Conservation (phyloP, 2,797 vertebrate genomes). For the Simalia tracyae region DNA sequence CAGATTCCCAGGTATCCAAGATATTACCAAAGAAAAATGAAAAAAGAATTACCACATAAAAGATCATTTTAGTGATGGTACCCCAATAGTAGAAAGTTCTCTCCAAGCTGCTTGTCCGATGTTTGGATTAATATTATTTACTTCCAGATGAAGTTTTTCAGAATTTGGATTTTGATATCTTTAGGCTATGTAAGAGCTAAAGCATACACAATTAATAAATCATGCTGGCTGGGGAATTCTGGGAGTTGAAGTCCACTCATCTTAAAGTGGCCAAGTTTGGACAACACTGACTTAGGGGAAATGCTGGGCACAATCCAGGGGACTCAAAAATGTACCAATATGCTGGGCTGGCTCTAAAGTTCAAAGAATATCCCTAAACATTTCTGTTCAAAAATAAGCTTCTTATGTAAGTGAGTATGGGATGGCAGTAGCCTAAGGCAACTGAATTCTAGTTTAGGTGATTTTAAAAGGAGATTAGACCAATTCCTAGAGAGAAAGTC, state of each 20-base stretch:
- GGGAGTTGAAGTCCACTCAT: too few species aligned
- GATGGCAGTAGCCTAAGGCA: neutral
- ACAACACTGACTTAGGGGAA: neutral
- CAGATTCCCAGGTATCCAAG: neutral
- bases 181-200: neutral
- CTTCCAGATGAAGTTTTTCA: neutral
- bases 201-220: neutral
- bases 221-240: too few species aligned
- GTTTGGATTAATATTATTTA: neutral
- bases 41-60: neutral
- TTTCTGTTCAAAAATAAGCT: neutral
- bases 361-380: neutral
- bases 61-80: neutral
- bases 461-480: neutral
- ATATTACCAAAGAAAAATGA: neutral
- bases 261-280: too few species aligned
- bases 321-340: neutral
- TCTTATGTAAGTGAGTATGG: neutral
- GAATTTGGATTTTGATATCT: neutral
- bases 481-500: neutral
- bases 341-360: neutral
- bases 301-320: neutral
- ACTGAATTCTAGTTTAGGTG: neutral
- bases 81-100: neutral
- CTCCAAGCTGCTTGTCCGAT: too few species aligned